Evolutionary conservation across 1,140 invertebrate species (phyloP).

Genomic region (Tetramorium alpestre): DNA sequence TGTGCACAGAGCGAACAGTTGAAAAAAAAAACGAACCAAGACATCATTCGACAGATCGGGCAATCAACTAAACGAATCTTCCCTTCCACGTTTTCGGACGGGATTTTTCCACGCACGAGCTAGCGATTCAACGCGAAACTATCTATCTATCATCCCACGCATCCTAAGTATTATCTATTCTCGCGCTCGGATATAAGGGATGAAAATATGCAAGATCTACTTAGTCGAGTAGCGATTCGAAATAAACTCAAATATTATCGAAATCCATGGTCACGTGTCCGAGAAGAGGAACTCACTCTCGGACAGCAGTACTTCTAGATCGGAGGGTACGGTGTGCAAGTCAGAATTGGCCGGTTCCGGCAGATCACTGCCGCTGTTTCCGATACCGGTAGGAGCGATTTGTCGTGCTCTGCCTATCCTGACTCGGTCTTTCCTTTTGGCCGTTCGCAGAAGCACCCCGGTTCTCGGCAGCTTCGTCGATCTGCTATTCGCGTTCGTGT

Average conservation of each 20-base stretch:
- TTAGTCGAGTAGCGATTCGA: conserved; percentile 22
- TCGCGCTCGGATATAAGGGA: neutral
- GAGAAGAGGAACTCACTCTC: conserved; percentile 88
- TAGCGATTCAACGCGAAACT: conserved; percentile 22
- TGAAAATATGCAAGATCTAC: conserved; percentile 15
- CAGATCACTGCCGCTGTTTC: conserved; percentile 71
- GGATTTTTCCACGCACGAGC: conserved; percentile 47
- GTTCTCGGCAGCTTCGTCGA: conserved; percentile 79
- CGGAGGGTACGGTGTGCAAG: conserved; percentile 88
- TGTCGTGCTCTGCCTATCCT: conserved; percentile 77
- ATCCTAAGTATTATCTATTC: conserved; percentile 14
- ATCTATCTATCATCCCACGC: conserved; percentile 31
- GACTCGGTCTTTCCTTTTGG: conserved; percentile 80
- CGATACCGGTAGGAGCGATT: conserved; percentile 69
- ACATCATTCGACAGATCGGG: neutral
- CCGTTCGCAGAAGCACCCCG: conserved; percentile 85
- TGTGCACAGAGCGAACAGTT: neutral
- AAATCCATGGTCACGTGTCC: conserved; percentile 84
- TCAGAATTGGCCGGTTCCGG: conserved; percentile 85
- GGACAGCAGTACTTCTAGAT: conserved; percentile 88
- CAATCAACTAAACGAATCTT: conserved; percentile 28
- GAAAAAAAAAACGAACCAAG: neutral
- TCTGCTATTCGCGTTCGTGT: conserved; percentile 58
- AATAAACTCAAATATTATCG: conserved; percentile 17
- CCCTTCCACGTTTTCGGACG: conserved; percentile 55